Evolutionary conservation across 2,888 invertebrate species (phyloP).

Genomic region (Amiota mariae): DNA sequence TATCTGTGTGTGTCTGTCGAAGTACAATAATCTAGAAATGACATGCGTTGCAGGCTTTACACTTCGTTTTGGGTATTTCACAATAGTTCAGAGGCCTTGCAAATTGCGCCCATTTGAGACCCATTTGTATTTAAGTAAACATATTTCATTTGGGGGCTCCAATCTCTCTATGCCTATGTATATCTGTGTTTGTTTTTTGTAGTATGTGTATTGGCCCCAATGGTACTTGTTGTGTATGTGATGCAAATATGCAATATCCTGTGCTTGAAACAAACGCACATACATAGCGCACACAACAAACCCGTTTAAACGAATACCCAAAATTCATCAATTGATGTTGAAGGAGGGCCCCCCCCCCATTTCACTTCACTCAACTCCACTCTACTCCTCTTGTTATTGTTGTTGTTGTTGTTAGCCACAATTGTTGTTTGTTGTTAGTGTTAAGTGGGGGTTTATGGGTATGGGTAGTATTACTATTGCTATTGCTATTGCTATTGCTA

Average conservation of each 20-base stretch:
- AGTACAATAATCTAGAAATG: constrained; percentile 47
- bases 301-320: constrained; percentile 15
- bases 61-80: constrained; percentile 7
- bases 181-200: neutral
- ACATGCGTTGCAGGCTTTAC: constrained; percentile 35
- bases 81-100: neutral
- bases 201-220: constrained; percentile 5
- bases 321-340: constrained; percentile 19
- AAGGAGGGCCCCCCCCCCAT: constrained; percentile 27
- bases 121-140: constrained; percentile 59
- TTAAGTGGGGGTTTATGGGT: neutral
- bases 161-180: neutral
- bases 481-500: too few species aligned
- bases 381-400: too few species aligned
- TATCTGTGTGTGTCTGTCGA: constrained; percentile 20
- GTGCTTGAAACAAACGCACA: constrained; percentile 40
- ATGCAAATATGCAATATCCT: constrained; percentile 66
- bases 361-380: neutral
- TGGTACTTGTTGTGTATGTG: constrained; percentile 32
- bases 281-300: neutral
- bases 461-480: too few species aligned
- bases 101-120: constrained; percentile 48
- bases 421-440: constrained; percentile 1
- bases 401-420: constrained; percentile 31
- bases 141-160: constrained; percentile 54